Conservation (phyloP, 2,797 vertebrate species). For the Muraenolepis orangiensis region DNA sequence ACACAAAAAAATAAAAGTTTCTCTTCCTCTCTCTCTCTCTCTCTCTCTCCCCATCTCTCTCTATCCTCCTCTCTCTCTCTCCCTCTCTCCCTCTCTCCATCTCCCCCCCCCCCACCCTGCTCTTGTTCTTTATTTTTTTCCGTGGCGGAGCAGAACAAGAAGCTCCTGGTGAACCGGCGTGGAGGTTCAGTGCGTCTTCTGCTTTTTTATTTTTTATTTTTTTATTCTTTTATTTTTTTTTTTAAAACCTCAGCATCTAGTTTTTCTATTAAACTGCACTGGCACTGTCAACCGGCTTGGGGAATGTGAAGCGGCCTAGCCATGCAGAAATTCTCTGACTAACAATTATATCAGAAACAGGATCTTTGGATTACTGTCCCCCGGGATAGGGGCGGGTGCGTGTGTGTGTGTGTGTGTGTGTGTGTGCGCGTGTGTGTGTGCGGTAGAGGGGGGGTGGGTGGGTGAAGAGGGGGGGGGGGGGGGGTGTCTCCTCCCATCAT, state of each 20-base stretch:
- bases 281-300: slow-evolving; percentile 84
- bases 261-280: slow-evolving; percentile 85
- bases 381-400: slow-evolving; percentile 72
- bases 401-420: too few relatives aligned
- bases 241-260: slow-evolving; percentile 81
- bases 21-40: too few relatives aligned
- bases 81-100: slow-evolving; percentile 18
- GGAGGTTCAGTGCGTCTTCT: slow-evolving; percentile 77
- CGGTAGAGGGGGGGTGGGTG: too few relatives aligned
- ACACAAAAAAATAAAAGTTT: background rate
- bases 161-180: slow-evolving; percentile 73
- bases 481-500: slow-evolving; percentile 83
- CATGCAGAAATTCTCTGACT: slow-evolving; percentile 87
- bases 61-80: background rate
- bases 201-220: too few relatives aligned
- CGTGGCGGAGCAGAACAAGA: slow-evolving; percentile 62
- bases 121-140: slow-evolving; percentile 61
- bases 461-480: too few relatives aligned
- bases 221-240: too few relatives aligned
- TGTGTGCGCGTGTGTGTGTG: too few relatives aligned
- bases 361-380: slow-evolving; percentile 83
- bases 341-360: slow-evolving; percentile 89
- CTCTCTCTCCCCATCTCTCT: too few relatives aligned
- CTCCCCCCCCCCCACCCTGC: slow-evolving; percentile 23
- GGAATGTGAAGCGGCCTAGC: slow-evolving; percentile 78